phyloP scores from a whole-genome alignment of 2,888 invertebrate species.

The Teleiodes luculella region DNA sequence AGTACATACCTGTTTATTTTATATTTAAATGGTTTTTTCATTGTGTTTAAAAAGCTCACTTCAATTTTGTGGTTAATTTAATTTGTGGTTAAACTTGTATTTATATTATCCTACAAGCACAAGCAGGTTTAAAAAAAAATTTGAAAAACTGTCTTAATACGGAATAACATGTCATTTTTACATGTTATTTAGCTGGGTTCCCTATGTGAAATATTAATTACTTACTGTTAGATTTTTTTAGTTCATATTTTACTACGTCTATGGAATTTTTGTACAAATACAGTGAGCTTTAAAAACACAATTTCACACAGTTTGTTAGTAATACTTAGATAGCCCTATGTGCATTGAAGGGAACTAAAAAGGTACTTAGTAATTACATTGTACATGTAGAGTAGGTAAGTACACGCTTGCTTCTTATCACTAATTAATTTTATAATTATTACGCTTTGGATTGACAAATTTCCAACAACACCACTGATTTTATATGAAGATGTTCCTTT shows the following conservation, averaged over 20 bases:
- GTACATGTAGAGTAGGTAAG: slow-evolving; percentile 1
- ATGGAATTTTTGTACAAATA: too few species aligned
- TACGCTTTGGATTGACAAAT: slow-evolving; percentile 26
- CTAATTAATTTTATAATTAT: slow-evolving; percentile 17
- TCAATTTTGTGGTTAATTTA: too few species aligned
- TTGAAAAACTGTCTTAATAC: too few species aligned
- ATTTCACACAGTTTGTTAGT: background rate
- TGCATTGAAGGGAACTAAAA: background rate
- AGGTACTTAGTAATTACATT: background rate
- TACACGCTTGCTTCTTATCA: slow-evolving; percentile 12
- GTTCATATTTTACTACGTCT: too few species aligned
- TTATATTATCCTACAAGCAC: too few species aligned
- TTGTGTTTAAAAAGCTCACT: background rate
- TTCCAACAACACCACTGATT: background rate
- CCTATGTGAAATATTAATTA: too few species aligned
- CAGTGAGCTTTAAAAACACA: background rate
- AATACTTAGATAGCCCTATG: background rate
- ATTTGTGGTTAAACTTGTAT: background rate
- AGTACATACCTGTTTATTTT: slow-evolving; percentile 6
- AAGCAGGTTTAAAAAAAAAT: too few species aligned
- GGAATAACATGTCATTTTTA: too few species aligned
- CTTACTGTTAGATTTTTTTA: too few species aligned
- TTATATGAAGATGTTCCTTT: background rate
- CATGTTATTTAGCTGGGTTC: too few species aligned
- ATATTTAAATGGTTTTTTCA: background rate